Percentiles rank a stretch among this genome's conserved stretches.
These are phyloP conservation scores for Coptodon rendalli DNA, from an alignment of 2,113 vertebrate species.

Conservation along the genomic window DNA sequence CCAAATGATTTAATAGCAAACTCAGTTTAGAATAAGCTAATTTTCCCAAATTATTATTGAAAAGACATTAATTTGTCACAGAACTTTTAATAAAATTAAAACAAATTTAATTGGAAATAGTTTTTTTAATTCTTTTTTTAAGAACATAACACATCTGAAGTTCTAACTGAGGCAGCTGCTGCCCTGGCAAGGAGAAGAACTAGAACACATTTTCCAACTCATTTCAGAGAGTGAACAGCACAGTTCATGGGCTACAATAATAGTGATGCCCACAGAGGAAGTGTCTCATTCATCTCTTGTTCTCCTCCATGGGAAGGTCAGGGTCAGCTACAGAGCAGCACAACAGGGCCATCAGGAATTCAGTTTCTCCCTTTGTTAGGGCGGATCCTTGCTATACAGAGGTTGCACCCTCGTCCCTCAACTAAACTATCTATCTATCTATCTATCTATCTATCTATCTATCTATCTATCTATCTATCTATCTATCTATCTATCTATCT, in stretches of 20 bases:
- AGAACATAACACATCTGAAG: not conserved
- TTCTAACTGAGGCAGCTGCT: not conserved
- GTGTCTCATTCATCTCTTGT: not conserved
- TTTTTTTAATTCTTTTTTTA: not conserved
- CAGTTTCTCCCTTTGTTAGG: not conserved
- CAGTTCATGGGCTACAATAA: not conserved
- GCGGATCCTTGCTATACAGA: not conserved
- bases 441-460: not conserved
- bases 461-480: fast-evolving
- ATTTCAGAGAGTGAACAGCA: constrained; percentile 13
- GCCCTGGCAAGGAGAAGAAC: not conserved
- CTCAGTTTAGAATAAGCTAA: not conserved
- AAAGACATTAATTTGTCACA: not conserved
- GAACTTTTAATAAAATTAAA: not conserved
- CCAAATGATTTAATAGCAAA: not conserved
- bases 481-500: not conserved
- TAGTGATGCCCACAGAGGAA: constrained; percentile 1
- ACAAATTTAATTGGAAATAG: not conserved
- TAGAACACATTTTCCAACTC: not conserved
- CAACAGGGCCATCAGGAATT: not conserved
- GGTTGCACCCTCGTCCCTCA: not conserved
- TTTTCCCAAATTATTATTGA: not conserved
- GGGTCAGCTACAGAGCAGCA: constrained; percentile 8
- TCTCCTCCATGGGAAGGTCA: constrained; percentile 9
- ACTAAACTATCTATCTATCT: not conserved